Conservation (phyloP, 1,140 invertebrate species). For the Drosophila bocki region DNA sequence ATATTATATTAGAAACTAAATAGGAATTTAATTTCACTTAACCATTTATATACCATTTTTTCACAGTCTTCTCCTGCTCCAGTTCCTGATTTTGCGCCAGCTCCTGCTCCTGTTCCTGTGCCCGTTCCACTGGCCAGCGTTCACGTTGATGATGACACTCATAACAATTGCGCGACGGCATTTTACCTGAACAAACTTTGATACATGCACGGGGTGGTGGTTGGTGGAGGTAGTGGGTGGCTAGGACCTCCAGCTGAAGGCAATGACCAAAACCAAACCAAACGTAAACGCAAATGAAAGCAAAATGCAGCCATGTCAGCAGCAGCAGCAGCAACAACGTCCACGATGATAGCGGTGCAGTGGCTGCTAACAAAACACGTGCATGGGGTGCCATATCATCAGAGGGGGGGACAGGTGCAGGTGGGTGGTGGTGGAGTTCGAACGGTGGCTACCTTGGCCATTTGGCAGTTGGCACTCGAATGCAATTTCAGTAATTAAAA, state of each 20-base stretch:
- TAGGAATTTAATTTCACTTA: too few species aligned
- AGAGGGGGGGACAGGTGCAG: neutral
- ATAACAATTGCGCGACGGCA: constrained; percentile 78
- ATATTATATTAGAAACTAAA: too few species aligned
- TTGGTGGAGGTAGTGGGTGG: constrained; percentile 4
- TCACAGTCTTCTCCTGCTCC: constrained; percentile 10
- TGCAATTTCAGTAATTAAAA: constrained; percentile 85
- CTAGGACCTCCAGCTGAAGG: constrained; percentile 52
- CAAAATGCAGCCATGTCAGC: constrained; percentile 72
- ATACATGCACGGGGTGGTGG: constrained; percentile 50
- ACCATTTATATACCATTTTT: neutral
- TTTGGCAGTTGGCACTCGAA: constrained; percentile 81
- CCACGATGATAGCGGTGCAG: constrained; percentile 65
- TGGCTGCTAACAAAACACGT: constrained; percentile 73
- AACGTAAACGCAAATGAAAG: constrained; percentile 79
- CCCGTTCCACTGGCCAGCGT: constrained; percentile 13
- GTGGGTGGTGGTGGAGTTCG: neutral
- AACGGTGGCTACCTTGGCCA: constrained; percentile 38
- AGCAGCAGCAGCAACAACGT: constrained; percentile 47
- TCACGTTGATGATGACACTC: constrained; percentile 77
- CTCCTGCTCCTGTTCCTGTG: constrained; percentile 9
- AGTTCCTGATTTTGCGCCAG: constrained; percentile 13
- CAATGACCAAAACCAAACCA: constrained; percentile 70
- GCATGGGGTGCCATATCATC: constrained; percentile 9
- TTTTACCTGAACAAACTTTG: constrained; percentile 84